These are phyloP conservation scores for Dromiciops gliroides DNA, from an alignment of 2,113 vertebrate genomes.

Conservation along the genomic window DNA sequence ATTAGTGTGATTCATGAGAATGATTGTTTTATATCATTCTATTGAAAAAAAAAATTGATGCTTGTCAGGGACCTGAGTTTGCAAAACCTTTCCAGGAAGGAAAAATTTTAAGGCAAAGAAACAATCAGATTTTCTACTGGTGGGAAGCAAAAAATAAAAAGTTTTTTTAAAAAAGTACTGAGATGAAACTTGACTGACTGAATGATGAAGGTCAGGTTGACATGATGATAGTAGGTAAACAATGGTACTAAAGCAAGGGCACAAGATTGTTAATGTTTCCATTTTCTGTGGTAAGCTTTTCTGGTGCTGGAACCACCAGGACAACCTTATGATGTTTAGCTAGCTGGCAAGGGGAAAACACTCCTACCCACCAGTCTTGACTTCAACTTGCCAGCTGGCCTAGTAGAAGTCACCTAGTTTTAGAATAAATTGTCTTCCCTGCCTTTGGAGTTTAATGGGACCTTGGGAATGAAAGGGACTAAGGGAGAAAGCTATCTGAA, in stretches of 20 bases:
- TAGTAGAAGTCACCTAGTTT: background rate
- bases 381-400: slow-evolving; percentile 18
- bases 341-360: background rate
- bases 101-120: background rate
- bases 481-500: background rate
- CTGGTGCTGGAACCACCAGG: slow-evolving; percentile 31
- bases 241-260: background rate
- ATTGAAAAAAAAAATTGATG: background rate
- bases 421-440: background rate
- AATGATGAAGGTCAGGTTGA: slow-evolving; percentile 14
- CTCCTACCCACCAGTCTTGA: background rate
- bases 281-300: slow-evolving; percentile 41
- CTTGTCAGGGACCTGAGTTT: background rate
- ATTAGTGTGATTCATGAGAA: background rate
- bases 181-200: background rate
- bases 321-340: slow-evolving; percentile 7
- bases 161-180: background rate
- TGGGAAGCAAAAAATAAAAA: slow-evolving; percentile 20
- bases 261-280: background rate
- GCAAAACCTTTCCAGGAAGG: background rate
- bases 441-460: background rate
- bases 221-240: slow-evolving; percentile 14
- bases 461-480: background rate
- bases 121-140: background rate
- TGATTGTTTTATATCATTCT: background rate